Conservation (phyloP, 2,797 vertebrate genomes). For the Cyprinella venusta region DNA sequence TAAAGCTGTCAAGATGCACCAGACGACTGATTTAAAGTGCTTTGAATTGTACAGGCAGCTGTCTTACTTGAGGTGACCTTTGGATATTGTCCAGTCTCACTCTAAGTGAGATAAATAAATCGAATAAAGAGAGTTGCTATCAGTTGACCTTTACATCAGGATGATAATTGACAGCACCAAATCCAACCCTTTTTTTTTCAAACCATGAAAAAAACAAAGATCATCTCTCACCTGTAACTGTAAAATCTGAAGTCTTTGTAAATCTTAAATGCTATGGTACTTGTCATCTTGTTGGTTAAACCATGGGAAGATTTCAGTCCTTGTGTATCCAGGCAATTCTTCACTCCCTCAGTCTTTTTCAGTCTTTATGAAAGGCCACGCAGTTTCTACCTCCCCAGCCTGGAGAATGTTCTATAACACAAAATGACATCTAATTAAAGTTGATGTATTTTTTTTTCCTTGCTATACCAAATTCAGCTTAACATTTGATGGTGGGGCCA, state of each 20-base stretch:
- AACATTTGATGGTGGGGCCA: neutral
- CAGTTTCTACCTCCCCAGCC: neutral
- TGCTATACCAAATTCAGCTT: too few species aligned
- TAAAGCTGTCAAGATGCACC: neutral
- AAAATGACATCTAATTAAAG: neutral
- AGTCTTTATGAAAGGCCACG: conserved; percentile 3
- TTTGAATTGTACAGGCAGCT: neutral
- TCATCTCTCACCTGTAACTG: neutral
- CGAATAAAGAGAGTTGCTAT: neutral
- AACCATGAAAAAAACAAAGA: neutral
- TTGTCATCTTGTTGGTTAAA: conserved; percentile 14
- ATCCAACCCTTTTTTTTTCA: neutral
- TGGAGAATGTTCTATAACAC: neutral
- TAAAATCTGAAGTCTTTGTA: neutral
- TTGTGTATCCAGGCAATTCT: neutral
- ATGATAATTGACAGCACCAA: neutral
- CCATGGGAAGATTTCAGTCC: neutral
- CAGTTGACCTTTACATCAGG: neutral
- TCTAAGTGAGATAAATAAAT: conserved; percentile 3
- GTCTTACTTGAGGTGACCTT: neutral
- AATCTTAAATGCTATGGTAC: conserved; percentile 14
- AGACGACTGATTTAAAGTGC: neutral
- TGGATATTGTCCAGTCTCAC: conserved; percentile 23
- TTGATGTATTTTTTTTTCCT: neutral
- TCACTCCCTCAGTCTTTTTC: neutral